Evolutionary conservation across 53 echinoderm and acorn worm species (phyloP).

Genomic region (Patiria pectinifera): DNA sequence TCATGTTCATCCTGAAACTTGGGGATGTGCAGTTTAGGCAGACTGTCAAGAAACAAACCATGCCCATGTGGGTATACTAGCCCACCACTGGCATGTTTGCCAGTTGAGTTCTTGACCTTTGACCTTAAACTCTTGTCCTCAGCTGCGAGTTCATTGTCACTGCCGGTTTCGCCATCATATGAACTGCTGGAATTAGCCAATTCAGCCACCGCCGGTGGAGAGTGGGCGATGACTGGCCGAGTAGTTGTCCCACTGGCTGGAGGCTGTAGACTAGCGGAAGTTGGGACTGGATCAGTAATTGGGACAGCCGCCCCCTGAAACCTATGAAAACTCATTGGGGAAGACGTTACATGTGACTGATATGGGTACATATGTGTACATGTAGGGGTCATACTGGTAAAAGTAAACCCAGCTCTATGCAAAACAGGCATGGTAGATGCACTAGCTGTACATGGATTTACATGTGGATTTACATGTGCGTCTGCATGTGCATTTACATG

Average conservation of each 20-base stretch:
- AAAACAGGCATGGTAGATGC: neutral
- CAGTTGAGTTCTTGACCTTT: too few relatives aligned
- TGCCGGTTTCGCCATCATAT: too few relatives aligned
- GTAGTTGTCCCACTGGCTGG: too few relatives aligned
- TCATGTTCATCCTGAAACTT: neutral
- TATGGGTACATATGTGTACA: neutral
- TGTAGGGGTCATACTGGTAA: neutral
- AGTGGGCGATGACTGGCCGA: too few relatives aligned
- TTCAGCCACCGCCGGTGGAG: too few relatives aligned
- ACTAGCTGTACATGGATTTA: neutral
- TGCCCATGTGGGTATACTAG: neutral
- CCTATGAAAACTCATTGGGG: neutral
- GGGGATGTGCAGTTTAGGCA: neutral
- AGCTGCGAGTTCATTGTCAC: too few relatives aligned
- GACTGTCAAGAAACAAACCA: neutral
- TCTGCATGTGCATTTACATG: neutral
- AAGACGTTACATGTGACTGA: too few relatives aligned
- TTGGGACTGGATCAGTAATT: neutral
- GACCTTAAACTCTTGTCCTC: too few relatives aligned
- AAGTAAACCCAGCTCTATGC: neutral
- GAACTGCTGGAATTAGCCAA: too few relatives aligned
- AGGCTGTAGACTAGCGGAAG: too few relatives aligned
- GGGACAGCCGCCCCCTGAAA: neutral
- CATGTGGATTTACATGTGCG: neutral
- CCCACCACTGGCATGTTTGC: too few relatives aligned